These are phyloP conservation scores for Arctocebus calabarensis DNA, from an alignment of 2,797 vertebrate genomes.

Conservation along the genomic window DNA sequence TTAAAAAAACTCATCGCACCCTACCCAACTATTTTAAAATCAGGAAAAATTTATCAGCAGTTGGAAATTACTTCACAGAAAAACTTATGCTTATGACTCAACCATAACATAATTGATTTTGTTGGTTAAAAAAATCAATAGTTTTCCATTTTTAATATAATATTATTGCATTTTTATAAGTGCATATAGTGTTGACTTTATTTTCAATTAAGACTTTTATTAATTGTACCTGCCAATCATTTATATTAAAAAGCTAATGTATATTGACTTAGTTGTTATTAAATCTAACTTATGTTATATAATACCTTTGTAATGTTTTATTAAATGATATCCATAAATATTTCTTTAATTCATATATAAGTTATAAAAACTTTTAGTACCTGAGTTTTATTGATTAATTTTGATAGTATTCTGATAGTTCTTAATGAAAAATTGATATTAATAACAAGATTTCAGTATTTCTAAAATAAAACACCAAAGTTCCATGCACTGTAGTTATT, in stretches of 20 bases:
- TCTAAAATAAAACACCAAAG: constrained; percentile 26
- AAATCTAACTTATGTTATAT: neutral
- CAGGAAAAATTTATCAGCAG: neutral
- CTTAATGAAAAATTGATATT: neutral
- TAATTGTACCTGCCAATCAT: neutral
- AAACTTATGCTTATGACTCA: neutral
- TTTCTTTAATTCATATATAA: neutral
- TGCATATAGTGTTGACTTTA: neutral
- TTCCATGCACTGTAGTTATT: neutral
- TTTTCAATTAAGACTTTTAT: constrained; percentile 43
- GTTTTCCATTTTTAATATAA: constrained; percentile 6
- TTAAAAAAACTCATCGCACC: neutral
- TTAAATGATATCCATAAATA: neutral
- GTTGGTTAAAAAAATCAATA: neutral
- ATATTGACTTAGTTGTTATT: neutral
- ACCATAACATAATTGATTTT: neutral
- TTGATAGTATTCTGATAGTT: neutral
- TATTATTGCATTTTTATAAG: neutral
- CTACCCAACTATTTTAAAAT: neutral
- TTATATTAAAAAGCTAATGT: neutral
- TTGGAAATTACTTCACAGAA: neutral
- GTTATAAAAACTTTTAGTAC: neutral
- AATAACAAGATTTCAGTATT: neutral
- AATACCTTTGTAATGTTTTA: neutral
- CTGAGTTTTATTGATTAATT: neutral